phyloP scores from a whole-genome alignment of 2,797 vertebrate genomes.

The Acrocephalus scirpaceus region DNA sequence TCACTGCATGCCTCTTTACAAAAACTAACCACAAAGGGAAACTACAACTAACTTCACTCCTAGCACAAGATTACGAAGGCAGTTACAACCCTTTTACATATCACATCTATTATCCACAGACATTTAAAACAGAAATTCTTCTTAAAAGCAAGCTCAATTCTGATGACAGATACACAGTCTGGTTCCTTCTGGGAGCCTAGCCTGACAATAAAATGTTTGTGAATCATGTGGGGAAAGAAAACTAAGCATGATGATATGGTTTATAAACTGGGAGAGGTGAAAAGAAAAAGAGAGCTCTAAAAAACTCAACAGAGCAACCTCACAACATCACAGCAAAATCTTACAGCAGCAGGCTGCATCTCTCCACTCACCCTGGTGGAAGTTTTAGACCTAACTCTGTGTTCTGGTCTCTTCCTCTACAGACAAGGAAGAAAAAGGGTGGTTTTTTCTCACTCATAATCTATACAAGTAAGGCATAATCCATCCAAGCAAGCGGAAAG shows the following conservation, averaged over 20 bases:
- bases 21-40: not conserved
- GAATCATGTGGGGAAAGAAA: not conserved
- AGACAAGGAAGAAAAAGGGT: not conserved
- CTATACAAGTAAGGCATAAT: not conserved
- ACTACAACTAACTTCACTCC: not conserved
- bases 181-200: not conserved
- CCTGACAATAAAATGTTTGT: not conserved
- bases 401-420: not conserved
- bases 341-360: not conserved
- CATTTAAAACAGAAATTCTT: not conserved
- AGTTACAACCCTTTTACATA: not conserved
- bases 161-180: not conserved
- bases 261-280: not conserved
- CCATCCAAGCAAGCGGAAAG: not conserved
- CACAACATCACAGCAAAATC: not conserved
- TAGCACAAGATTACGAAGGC: not conserved
- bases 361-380: not conserved
- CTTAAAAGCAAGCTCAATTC: not conserved
- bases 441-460: not conserved
- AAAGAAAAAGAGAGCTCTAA: not conserved
- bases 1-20: not conserved
- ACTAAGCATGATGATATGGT: not conserved
- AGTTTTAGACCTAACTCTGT: not conserved
- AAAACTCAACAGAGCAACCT: not conserved
- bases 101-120: not conserved